Conservation (phyloP, 30 jellyfish, hydroid and myxozoan genomes). For the Sanderia malayensis region DNA sequence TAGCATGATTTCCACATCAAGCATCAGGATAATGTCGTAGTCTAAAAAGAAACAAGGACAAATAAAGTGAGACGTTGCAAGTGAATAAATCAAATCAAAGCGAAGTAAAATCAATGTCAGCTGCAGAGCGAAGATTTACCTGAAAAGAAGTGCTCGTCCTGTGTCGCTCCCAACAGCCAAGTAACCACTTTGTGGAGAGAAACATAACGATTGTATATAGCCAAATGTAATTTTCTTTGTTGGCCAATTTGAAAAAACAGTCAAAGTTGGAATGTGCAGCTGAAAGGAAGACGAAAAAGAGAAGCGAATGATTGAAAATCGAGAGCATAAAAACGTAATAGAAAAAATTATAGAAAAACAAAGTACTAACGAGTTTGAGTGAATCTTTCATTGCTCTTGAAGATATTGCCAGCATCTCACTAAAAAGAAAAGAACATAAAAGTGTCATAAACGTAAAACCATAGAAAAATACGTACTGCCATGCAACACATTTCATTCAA, state of each 20-base stretch:
- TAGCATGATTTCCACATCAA: not conserved
- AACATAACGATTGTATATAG: constrained; percentile 52
- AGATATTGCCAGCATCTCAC: constrained; percentile 74
- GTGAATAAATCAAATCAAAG: not conserved
- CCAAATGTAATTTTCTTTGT: constrained; percentile 59
- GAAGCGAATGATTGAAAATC: not conserved
- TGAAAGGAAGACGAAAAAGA: constrained; percentile 10
- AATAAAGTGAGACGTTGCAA: not conserved
- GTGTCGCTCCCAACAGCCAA: constrained; percentile 75
- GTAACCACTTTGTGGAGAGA: constrained; percentile 80
- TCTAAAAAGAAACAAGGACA: constrained; percentile 1
- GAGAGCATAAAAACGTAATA: not conserved
- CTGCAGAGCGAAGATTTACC: too few species aligned
- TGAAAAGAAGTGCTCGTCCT: constrained; percentile 79
- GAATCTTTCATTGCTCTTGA: constrained; percentile 76
- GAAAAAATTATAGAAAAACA: too few species aligned
- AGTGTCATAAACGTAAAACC: not conserved
- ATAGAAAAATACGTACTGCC: too few species aligned
- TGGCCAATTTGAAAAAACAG: constrained; percentile 83
- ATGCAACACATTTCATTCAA: too few species aligned
- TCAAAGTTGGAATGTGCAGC: constrained; percentile 78
- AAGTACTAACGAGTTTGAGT: constrained; percentile 56
- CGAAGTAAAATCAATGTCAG: too few species aligned
- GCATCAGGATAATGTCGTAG: constrained; percentile 53
- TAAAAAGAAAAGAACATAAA: not conserved